Evolutionary conservation across 2,113 vertebrate species (phyloP).

Genomic region (Otus sunia): DNA sequence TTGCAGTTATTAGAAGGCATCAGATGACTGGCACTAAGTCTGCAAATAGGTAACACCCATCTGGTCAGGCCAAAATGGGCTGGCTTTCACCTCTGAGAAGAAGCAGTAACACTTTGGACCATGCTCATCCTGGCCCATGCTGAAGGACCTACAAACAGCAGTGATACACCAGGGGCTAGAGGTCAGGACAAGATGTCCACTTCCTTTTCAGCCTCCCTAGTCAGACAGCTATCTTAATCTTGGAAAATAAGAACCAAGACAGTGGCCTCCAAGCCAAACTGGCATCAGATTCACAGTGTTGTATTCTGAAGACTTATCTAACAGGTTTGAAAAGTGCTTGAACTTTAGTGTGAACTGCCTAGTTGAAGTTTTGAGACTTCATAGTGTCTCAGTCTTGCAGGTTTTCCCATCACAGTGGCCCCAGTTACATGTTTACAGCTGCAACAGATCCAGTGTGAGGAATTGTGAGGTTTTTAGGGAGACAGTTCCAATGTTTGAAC

Average conservation of each 20-base stretch:
- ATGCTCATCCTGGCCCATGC: accelerated
- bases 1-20: not conserved
- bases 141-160: not conserved
- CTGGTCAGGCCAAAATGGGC: not conserved
- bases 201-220: not conserved
- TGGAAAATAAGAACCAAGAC: not conserved
- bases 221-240: not conserved
- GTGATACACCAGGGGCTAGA: not conserved
- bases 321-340: not conserved
- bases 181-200: not conserved
- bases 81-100: not conserved
- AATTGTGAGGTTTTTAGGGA: not conserved
- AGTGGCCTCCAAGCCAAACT: not conserved
- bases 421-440: not conserved
- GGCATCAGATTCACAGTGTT: not conserved
- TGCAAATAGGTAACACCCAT: not conserved
- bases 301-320: not conserved
- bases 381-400: not conserved
- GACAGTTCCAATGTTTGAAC: not conserved
- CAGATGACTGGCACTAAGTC: not conserved
- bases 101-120: not conserved
- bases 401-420: not conserved
- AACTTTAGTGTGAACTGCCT: not conserved
- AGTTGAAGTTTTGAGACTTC: not conserved
- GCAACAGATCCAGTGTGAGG: not conserved